These are phyloP conservation scores for Drosophila aff. DNA, from an alignment of 1,140 invertebrate species.

Conservation along the genomic window DNA sequence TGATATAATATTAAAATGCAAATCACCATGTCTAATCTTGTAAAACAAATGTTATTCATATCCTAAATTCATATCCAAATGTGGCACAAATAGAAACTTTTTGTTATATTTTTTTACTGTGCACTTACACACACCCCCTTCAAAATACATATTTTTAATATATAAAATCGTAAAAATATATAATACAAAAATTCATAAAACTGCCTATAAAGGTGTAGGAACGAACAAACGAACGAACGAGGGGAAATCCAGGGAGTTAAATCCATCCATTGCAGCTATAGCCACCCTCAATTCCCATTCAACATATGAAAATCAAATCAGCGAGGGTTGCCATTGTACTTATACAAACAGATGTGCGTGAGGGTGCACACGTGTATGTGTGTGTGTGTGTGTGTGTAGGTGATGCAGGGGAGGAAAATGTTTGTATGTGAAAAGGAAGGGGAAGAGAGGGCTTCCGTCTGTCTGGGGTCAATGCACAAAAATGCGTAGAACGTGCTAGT, in stretches of 20 bases:
- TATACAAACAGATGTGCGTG: slow-evolving; percentile 32
- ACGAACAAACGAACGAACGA: not conserved
- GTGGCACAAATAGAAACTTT: not conserved
- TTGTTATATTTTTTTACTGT: not conserved
- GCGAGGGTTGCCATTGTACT: slow-evolving; percentile 66
- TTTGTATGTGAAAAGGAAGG: slow-evolving; percentile 1
- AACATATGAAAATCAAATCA: slow-evolving; percentile 72
- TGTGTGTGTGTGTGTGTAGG: slow-evolving; percentile 3
- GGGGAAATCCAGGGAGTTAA: slow-evolving; percentile 30
- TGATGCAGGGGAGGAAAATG: slow-evolving; percentile 12
- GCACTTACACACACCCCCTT: not conserved
- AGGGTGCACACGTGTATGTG: slow-evolving; percentile 1
- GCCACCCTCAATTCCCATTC: slow-evolving; percentile 27
- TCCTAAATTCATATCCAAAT: not conserved
- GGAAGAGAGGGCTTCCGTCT: slow-evolving; percentile 34
- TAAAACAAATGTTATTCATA: not conserved
- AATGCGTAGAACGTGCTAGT: slow-evolving; percentile 75
- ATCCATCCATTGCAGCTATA: slow-evolving; percentile 25
- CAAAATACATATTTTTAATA: slow-evolving; percentile 37
- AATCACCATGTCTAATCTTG: not conserved
- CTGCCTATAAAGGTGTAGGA: slow-evolving; percentile 42
- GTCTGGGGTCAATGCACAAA: slow-evolving; percentile 78
- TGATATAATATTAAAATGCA: not conserved
- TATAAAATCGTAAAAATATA: slow-evolving; percentile 46
- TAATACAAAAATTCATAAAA: slow-evolving; percentile 55